These are phyloP conservation scores for Triplophysa dalaica DNA, from an alignment of 2,113 vertebrate genomes.

Conservation along the genomic window DNA sequence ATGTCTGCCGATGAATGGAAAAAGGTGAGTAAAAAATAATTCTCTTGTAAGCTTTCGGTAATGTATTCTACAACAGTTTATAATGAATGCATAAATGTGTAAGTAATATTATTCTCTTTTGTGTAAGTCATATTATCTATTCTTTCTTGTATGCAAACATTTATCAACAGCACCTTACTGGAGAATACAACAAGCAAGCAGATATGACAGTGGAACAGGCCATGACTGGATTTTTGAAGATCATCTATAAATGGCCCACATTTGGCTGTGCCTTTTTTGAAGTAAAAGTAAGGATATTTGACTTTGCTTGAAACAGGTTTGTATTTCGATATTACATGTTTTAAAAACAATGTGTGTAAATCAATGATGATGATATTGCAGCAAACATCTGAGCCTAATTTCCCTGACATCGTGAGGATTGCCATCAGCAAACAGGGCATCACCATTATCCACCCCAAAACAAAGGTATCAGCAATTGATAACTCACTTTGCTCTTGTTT, in stretches of 20 bases:
- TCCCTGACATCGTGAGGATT: constrained; percentile 89
- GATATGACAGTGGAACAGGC: constrained; percentile 82
- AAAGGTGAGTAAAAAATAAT: constrained; percentile 75
- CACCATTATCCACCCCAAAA: constrained; percentile 88
- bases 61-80: background rate
- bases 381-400: constrained; percentile 90
- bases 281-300: constrained; percentile 82
- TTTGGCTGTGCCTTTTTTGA: constrained; percentile 98
- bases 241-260: constrained; percentile 84
- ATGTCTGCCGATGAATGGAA: constrained; percentile 89
- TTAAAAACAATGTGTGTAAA: background rate
- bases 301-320: background rate
- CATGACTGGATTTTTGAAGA: constrained; percentile 85
- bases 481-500: background rate
- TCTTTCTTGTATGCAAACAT: constrained; percentile 4
- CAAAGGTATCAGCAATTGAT: constrained; percentile 78
- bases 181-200: constrained; percentile 78
- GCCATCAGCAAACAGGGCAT: constrained; percentile 92
- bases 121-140: too few species aligned
- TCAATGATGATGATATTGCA: constrained; percentile 58
- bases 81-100: background rate
- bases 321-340: background rate
- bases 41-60: background rate
- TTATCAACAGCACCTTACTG: constrained; percentile 65
- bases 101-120: background rate